Evolutionary conservation across 2,113 vertebrate genomes (phyloP), one percentile per base, ranked within the genome.

Genomic region (Pan paniscus): DNA sequence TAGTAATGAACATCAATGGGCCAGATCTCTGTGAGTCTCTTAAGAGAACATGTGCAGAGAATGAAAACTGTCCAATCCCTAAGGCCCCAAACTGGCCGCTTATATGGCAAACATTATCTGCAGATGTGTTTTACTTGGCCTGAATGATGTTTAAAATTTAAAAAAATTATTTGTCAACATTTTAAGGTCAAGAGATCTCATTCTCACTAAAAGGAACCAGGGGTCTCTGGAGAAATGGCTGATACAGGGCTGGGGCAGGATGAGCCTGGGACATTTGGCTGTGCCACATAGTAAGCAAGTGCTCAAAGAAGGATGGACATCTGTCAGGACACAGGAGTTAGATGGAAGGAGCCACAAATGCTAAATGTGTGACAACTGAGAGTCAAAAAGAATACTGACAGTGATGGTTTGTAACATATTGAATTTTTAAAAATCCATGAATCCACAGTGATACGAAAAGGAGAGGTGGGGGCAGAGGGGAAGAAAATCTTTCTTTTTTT

Each of bases 141-240:
- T 72, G 46, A 87, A 40, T 1, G 10, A 17, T 8, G 1, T 70
- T 94, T 75, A 57, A 57, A 40, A 46, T 25, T 48, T 67, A 32
- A 11, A 14, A 38, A 13, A 93, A 64, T 50, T 73, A 27, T 2
- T 46, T 48, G 32, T 81, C 48, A 92, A 76, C 40, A 30, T 70
- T 93, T 96, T 73, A 85, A 93, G 95, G 68, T 76, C 90, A 81
- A 43, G 67, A 64, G 4, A 76, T 72, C 67, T 95, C 61, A 57
- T 76, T 93, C 40, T 70, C 75, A 96, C 48, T 93, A 14, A 90
- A 92, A 95, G 40, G 48, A 89, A 89, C 5, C 6, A 72, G 48
- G 59, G 11, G 52, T 84, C 64, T 8, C 92, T 93, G 50, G 61
- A 59, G 68, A 95, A 97, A 91, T 35, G 79, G 46, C 7, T 9